Evolutionary conservation across 2,888 invertebrate species (phyloP), one percentile per base, ranked within the genome.

Genomic region (Automeris io): DNA sequence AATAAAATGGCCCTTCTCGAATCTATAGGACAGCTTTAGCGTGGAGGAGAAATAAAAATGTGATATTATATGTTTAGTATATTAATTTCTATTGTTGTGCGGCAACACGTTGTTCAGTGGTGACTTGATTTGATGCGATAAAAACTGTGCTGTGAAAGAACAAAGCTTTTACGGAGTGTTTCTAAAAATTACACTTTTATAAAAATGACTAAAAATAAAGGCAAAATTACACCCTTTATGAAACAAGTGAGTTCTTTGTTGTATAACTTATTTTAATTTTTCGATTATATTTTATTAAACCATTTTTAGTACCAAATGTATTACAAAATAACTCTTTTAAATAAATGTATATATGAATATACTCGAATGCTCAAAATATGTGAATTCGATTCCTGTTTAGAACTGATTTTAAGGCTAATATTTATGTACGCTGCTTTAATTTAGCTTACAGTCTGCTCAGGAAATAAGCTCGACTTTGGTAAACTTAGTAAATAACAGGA

Each of bases 201-300:
- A 11, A 51, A 42, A 22, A 63, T 63, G 63, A 33, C 49, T 12
- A 47, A 43, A 24, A 54, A 7, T 5, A 33, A 46, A 34, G 47
- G 42, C 16, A 45, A 49, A 37, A 35, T 60, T 12, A 49, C 68
- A 8, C 68, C 69, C 33, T 71, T 71, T 46, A 32, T 53, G 33
- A 69, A 54, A 52, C 71, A 71, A 52, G 71, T 71, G 37, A 55
- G 60, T 47, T 13, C n/a, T 24, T 11, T 13, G 6, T 25, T 7
- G 8, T 23, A 18, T 49, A 7, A 11, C 5, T 18, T 16, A 7
- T 6, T 21, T 21, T 36, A 8, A 1, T 22, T 39, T 24, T 33
- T 16, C 7, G 22, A 9, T n/a, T 13, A n/a, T n/a, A n/a, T n/a
- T n/a, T n/a, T n/a, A n/a, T n/a, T n/a, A n/a, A n/a, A n/a, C n/a